Percentiles rank a stretch among this genome's conserved stretches.
Evolutionary conservation across 2,113 vertebrate species (phyloP).

Genomic region (Sula dactylatra): DNA sequence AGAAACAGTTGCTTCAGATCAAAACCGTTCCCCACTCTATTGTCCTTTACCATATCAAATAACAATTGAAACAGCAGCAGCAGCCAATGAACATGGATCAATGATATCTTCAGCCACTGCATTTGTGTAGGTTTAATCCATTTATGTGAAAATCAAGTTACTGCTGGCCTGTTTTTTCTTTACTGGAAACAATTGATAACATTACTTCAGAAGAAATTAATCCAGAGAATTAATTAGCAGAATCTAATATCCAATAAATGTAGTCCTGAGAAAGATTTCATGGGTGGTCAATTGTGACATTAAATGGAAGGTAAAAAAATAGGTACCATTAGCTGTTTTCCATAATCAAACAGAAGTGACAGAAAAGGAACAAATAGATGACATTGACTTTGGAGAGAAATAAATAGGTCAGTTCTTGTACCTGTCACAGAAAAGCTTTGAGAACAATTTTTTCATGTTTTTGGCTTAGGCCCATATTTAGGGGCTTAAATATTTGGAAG

Average conservation of each 20-base stretch:
- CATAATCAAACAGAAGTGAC: constrained; percentile 36
- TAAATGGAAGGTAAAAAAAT: constrained; percentile 55
- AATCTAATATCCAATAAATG: constrained; percentile 86
- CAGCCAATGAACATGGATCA: constrained; percentile 81
- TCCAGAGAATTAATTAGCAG: constrained; percentile 87
- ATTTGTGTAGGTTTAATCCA: constrained; percentile 86
- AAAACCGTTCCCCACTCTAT: constrained; percentile 69
- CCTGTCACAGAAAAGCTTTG: constrained; percentile 32
- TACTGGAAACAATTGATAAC: constrained; percentile 87
- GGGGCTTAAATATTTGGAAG: background rate
- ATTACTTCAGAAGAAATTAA: constrained; percentile 90
- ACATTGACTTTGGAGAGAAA: constrained; percentile 36
- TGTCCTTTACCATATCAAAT: constrained; percentile 82
- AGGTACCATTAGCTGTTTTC: background rate
- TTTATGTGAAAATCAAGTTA: constrained; percentile 86
- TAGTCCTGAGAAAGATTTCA: constrained; percentile 80
- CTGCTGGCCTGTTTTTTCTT: constrained; percentile 66
- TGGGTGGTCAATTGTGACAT: constrained; percentile 74
- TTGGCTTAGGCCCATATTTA: background rate
- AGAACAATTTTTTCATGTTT: background rate
- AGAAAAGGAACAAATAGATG: constrained; percentile 19
- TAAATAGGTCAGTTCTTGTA: constrained; percentile 46
- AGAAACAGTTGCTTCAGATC: constrained; percentile 79
- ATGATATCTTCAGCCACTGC: constrained; percentile 80
- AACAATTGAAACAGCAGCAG: constrained; percentile 80